phyloP scores from a whole-genome alignment of 2,888 invertebrate genomes.

The Cosmorhoe ocellata region DNA sequence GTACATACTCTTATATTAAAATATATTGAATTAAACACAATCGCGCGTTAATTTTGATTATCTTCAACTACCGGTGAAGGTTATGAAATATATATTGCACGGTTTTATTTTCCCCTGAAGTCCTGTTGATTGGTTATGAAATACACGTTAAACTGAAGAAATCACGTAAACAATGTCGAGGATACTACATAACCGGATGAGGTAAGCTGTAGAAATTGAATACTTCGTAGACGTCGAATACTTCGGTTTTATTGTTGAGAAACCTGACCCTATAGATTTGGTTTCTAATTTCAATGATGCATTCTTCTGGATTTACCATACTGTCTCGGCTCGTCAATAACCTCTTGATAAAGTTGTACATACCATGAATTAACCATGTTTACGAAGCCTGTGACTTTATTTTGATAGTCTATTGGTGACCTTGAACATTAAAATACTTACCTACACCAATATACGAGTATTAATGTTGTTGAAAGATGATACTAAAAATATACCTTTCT shows the following conservation, averaged over 20 bases:
- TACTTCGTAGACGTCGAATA: neutral
- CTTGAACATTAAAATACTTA: too few species aligned
- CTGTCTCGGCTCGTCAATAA: too few species aligned
- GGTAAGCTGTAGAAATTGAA: conserved; percentile 53
- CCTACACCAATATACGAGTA: too few species aligned
- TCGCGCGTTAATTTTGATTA: conserved; percentile 48
- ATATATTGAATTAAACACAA: conserved; percentile 43
- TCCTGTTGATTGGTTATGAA: conserved; percentile 56
- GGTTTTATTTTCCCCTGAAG: conserved; percentile 42
- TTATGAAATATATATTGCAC: conserved; percentile 61
- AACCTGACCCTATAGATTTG: neutral
- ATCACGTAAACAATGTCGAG: conserved; percentile 73
- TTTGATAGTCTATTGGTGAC: too few species aligned
- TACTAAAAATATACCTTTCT: too few species aligned
- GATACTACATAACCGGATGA: conserved; percentile 74
- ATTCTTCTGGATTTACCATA: too few species aligned
- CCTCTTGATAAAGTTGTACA: too few species aligned
- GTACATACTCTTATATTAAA: conserved; percentile 52
- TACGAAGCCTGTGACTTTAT: too few species aligned
- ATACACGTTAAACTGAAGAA: conserved; percentile 51
- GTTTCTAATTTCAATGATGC: neutral
- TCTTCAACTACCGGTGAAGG: conserved; percentile 63
- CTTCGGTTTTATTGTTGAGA: neutral
- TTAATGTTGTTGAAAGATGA: too few species aligned
- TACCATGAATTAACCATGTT: too few species aligned